phyloP scores from a whole-genome alignment of 2,888 invertebrate species.

The Pterostichus niger region DNA sequence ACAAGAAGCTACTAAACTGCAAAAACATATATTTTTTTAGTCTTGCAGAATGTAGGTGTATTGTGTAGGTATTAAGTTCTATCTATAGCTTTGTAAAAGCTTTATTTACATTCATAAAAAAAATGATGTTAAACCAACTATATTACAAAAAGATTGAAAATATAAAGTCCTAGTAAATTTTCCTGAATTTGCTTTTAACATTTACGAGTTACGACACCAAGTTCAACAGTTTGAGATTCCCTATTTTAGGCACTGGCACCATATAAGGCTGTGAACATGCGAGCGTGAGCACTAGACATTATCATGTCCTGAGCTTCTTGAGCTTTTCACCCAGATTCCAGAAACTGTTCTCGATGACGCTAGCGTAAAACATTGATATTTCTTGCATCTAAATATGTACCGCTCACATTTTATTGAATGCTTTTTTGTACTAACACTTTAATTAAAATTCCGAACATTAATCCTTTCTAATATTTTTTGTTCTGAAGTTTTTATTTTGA shows the following conservation, averaged over 20 bases:
- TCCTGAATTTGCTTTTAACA: too few species aligned
- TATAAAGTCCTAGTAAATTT: too few species aligned
- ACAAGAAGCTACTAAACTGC: too few species aligned
- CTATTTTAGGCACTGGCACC: neutral
- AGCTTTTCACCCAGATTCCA: slow-evolving; percentile 1
- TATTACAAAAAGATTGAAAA: too few species aligned
- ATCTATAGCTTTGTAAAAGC: too few species aligned
- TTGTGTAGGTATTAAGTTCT: too few species aligned
- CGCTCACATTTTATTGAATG: neutral
- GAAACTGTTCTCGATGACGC: neutral
- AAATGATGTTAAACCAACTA: too few species aligned
- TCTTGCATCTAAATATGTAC: slow-evolving; percentile 24
- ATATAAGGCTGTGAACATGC: neutral
- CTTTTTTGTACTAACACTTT: slow-evolving; percentile 7
- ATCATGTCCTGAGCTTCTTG: slow-evolving; percentile 1
- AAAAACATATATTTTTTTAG: too few species aligned
- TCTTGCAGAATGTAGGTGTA: too few species aligned
- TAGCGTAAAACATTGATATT: neutral
- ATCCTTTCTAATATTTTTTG: slow-evolving; percentile 33
- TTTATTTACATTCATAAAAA: too few species aligned
- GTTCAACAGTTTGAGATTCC: neutral
- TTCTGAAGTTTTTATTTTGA: neutral
- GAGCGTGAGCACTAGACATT: neutral
- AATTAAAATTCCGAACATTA: slow-evolving; percentile 32
- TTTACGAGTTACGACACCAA: too few species aligned